These are phyloP conservation scores for Brachionichthys hirsutus DNA, from an alignment of 2,113 vertebrate species.

Conservation along the genomic window DNA sequence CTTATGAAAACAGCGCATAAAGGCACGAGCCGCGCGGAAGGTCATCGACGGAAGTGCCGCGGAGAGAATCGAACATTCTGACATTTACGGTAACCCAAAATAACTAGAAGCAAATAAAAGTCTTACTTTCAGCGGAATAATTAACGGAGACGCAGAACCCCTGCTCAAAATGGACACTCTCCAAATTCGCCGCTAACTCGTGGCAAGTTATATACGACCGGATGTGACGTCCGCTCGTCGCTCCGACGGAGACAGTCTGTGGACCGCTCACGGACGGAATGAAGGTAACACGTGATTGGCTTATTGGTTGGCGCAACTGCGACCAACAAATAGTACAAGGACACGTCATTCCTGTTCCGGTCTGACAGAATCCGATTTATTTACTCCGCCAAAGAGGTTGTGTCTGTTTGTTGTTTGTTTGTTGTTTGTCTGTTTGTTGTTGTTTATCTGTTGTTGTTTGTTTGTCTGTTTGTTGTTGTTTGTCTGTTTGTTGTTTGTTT, in stretches of 20 bases:
- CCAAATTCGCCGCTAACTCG: slow-evolving; percentile 77
- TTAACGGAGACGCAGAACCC: slow-evolving; percentile 49
- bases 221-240: slow-evolving; percentile 54
- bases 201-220: slow-evolving; percentile 75
- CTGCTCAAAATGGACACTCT: slow-evolving; percentile 74
- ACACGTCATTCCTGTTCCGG: slow-evolving; percentile 15
- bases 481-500: too few relatives aligned
- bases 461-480: too few relatives aligned
- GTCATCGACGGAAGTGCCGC: background rate
- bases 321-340: slow-evolving; percentile 3
- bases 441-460: too few relatives aligned
- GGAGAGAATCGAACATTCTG: rapidly evolving
- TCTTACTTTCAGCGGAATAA: slow-evolving; percentile 56
- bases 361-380: background rate
- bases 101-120: too few relatives aligned
- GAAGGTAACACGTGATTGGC: slow-evolving; percentile 11
- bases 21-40: background rate
- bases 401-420: too few relatives aligned
- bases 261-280: rapidly evolving
- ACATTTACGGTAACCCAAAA: background rate
- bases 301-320: background rate
- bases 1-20: background rate
- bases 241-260: background rate
- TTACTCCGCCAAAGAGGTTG: too few relatives aligned
- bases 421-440: too few relatives aligned